Base-by-base conservation (phyloP, 2,888 invertebrate genomes). In the Machimus atricapillus region DNA sequence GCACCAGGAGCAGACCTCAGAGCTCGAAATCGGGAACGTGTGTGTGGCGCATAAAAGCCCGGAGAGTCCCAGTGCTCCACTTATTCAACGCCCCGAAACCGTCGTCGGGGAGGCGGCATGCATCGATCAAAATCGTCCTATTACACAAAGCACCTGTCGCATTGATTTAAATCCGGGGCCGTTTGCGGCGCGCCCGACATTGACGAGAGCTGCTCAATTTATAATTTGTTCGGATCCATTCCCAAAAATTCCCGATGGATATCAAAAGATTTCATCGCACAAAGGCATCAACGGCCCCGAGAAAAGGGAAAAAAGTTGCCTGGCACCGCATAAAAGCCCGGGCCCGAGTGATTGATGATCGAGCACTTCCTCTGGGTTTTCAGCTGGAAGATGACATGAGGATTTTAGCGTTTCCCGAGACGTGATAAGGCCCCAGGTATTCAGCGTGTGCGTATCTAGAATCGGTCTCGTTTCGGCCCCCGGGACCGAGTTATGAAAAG, bases 291-390 rank as follows among this genome's bases (percentile, higher is more conserved):
- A 9, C n/a, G 19, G n/a, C 40, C 23, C 66, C 31, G 0, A 14
- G 31, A 19, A 46, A 73, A 14, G 31, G 27, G 31, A n/a, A 27
- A 23, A 23, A 83, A 40, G 83, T 37, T 40, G 7, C 12, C 31
- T 23, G 19, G 31, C 31, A 82, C 27, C 34, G 82, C 56, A 40
- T 27, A n/a, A 56, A 31, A n/a, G 56, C 31, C 52, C 37, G 66
- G 83, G 23, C 37, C 27, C 27, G 66, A 73, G 83, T 83, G 83
- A 83, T 83, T 83, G 83, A 83, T 83, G 83, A 83, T 83, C 83
- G 83, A 83, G 83, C 40, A 83, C 83, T 83, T 83, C 83, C 83
- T 83, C 66, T 43, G 83, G 83, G 83, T 16, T 83, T 83, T 73
- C 83, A 83, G 40, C 83, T 66, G 66, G 83, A 83, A 83, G 83